A percentile compares a stretch with the other conserved stretches of the same genome.
Conservation (phyloP, 2,888 invertebrate species). For the Patella ulyssiponensis region DNA sequence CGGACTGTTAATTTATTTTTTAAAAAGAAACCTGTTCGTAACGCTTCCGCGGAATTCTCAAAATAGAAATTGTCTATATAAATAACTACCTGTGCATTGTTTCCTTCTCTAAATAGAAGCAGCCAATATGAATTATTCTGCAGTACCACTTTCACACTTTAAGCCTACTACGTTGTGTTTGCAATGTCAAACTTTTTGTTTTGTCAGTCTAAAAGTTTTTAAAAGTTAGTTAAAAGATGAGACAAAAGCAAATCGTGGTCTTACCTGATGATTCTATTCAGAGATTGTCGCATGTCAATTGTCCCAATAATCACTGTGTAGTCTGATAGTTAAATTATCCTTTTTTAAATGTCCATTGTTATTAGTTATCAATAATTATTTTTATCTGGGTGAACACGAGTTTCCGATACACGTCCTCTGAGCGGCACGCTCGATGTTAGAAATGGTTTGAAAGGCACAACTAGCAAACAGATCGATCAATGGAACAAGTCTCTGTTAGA, state of each 20-base stretch:
- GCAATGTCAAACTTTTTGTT: no score
- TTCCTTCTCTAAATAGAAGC: no score
- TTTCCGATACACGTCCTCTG: constrained; percentile 9
- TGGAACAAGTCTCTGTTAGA: background rate
- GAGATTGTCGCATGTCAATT: no score
- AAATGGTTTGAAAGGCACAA: background rate
- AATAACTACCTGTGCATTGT: no score
- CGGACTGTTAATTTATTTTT: no score
- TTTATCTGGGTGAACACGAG: constrained; percentile 1
- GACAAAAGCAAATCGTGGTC: background rate
- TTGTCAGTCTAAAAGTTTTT: background rate
- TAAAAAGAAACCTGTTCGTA: no score
- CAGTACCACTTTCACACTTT: no score
- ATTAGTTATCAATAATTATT: constrained; percentile 5
- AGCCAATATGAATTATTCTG: no score
- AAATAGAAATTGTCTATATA: no score
- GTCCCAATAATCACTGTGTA: background rate
- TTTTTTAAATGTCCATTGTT: background rate
- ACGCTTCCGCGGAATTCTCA: no score
- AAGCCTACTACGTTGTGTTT: no score
- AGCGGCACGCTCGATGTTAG: background rate
- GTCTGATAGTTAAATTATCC: background rate
- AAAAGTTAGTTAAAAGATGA: background rate
- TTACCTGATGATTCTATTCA: background rate
- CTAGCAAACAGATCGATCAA: background rate